Conservation (phyloP, 2,888 invertebrate species). For the Troilus luridus region DNA sequence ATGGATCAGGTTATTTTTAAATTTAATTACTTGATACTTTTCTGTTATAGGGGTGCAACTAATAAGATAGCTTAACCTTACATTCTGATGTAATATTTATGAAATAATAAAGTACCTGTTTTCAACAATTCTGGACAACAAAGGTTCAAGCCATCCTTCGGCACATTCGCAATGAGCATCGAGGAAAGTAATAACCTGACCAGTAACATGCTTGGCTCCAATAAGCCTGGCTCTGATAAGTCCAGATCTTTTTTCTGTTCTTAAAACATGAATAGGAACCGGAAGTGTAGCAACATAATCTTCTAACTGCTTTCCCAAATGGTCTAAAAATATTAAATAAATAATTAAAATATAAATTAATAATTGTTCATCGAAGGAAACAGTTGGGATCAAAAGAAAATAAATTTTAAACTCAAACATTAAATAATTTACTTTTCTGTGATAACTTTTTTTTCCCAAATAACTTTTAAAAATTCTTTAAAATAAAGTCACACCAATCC, state of each 20-base stretch:
- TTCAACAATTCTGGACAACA: slow-evolving; percentile 91
- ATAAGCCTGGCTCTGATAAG: slow-evolving; percentile 94
- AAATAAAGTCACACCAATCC: too few species aligned
- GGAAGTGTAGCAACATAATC: slow-evolving; percentile 89
- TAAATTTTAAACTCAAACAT: too few species aligned
- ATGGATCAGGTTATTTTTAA: too few species aligned
- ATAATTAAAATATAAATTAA: not conserved
- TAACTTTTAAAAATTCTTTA: too few species aligned
- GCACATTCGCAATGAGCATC: slow-evolving; percentile 99
- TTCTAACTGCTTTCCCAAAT: slow-evolving; percentile 90
- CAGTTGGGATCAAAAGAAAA: too few species aligned
- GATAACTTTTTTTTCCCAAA: too few species aligned
- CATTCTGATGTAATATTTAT: too few species aligned
- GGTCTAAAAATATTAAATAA: slow-evolving; percentile 74
- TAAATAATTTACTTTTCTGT: too few species aligned
- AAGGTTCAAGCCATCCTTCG: slow-evolving; percentile 98
- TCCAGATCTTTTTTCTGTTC: slow-evolving; percentile 94
- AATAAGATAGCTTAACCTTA: too few species aligned
- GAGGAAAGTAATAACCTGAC: slow-evolving; percentile 94
- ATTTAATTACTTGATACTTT: too few species aligned
- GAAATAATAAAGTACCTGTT: slow-evolving; percentile 74
- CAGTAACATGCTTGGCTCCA: slow-evolving; percentile 93
- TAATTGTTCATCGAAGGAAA: not conserved
- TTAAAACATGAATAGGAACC: slow-evolving; percentile 87
- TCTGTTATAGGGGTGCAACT: too few species aligned